Base-by-base conservation (phyloP, 2,888 invertebrate species). In the Tenthredo scrophulariae region DNA sequence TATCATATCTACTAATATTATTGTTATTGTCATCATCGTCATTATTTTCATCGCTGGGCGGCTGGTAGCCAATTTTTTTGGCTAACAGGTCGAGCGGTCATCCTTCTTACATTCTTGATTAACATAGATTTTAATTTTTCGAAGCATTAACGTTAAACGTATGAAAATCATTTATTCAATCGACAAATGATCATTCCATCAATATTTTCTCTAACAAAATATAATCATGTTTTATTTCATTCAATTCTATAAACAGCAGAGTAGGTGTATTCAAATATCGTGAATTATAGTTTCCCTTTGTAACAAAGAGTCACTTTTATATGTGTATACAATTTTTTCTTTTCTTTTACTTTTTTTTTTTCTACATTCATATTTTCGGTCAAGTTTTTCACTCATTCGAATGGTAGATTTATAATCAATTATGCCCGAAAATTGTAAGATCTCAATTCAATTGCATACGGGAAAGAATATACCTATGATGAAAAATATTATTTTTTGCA, bases 21-120 rank as follows among this genome's bases (percentile, higher is more conserved):
- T 87, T 80, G 84, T 85, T 67, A 75, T 79, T 85, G 86, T 85
- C 15, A 75, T 79, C 22, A 65, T 46, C 54, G 29, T 85, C 84
- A 80, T 82, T 85, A 84, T 84, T 87, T 85, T 90, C 89, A 85
- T 90, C 89, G 89, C 87, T 89, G 89, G 88, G 88, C 89, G 88
- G 88, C 89, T 91, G 90, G 89, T 89, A 87, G 80, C 43, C 80
- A 65, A 80, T 80, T 80, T 77, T 26, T 77, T 18, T 65, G 80
- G 65, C 65, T 58, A 80, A 62, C 65, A 37, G 89, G 90, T 90
- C 90, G 91, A 91, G 91, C 91, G 90, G 91, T 89, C 89, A 91
- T 86, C 84, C 86, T 87, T 86, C 86, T 88, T 13, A 62, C 37
- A 62, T 80, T 62, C 40, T 58, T 40, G n/a, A 62, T 80, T 80